phyloP scores from a whole-genome alignment of 2,113 vertebrate species.

The Numenius arquata region DNA sequence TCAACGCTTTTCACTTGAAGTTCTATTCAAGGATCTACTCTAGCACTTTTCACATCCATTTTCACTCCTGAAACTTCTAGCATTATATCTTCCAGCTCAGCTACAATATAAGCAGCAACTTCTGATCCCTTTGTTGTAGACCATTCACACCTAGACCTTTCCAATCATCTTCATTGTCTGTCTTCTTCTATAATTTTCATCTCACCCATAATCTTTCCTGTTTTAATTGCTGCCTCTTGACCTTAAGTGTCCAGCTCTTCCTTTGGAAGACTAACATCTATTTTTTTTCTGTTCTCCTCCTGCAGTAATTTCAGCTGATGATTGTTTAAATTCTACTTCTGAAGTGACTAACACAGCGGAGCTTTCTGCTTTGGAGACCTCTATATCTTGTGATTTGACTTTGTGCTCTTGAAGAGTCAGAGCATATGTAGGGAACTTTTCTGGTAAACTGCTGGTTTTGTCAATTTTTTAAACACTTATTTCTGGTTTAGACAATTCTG shows the following conservation, averaged over 20 bases:
- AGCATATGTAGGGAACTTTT: background rate
- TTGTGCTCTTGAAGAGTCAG: background rate
- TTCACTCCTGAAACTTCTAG: background rate
- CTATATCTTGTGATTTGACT: background rate
- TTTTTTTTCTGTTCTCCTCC: background rate
- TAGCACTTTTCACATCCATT: background rate
- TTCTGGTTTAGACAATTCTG: background rate
- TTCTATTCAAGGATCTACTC: conserved; percentile 37
- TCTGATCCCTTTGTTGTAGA: background rate
- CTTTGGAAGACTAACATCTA: background rate
- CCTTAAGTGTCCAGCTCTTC: background rate
- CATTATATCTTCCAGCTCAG: background rate
- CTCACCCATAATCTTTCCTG: background rate
- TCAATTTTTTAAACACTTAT: background rate
- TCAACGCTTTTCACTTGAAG: conserved; percentile 37
- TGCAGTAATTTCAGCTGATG: background rate
- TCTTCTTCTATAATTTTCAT: background rate
- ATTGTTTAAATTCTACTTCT: background rate
- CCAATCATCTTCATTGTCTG: background rate
- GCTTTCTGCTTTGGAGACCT: background rate
- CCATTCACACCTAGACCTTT: background rate
- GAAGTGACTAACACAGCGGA: background rate
- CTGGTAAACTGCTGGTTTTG: background rate
- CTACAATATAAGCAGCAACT: background rate
- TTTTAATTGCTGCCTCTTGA: background rate